Evolutionary conservation across 2,113 vertebrate genomes (phyloP).

Genomic region (Dipodomys spectabilis): DNA sequence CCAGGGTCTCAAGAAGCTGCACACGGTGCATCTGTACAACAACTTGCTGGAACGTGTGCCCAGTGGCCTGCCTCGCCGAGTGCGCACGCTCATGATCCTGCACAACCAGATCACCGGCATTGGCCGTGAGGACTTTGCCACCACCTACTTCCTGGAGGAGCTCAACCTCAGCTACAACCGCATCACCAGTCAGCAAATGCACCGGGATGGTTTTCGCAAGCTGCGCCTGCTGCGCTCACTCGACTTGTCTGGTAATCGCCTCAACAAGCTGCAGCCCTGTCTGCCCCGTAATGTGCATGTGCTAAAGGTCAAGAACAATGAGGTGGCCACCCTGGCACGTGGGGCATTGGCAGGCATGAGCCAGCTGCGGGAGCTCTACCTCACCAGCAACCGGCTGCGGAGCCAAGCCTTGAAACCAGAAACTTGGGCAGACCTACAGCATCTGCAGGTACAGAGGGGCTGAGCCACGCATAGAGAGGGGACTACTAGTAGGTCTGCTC

Average conservation of each 20-base stretch:
- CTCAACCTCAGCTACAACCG: conserved; percentile 99
- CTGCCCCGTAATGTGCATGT: conserved; percentile 94
- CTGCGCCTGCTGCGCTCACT: conserved; percentile 92
- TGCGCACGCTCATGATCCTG: conserved; percentile 97
- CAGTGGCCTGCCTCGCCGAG: conserved; percentile 93
- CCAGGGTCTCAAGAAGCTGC: conserved; percentile 95
- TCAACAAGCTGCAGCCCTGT: conserved; percentile 90
- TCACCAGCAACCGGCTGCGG: conserved; percentile 94
- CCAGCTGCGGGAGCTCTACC: conserved; percentile 92
- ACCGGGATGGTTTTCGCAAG: conserved; percentile 96
- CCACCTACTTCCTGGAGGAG: conserved; percentile 94
- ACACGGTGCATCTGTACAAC: conserved; percentile 98
- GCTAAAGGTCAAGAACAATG: conserved; percentile 94
- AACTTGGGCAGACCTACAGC: conserved; percentile 93
- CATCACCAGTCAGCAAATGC: conserved; percentile 91
- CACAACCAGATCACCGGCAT: conserved; percentile 96
- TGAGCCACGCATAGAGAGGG: fast-evolving
- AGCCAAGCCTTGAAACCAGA: conserved; percentile 93
- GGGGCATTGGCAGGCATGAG: conserved; percentile 92
- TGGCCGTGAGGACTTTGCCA: conserved; percentile 93
- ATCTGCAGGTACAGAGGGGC: conserved; percentile 89
- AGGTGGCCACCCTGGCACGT: conserved; percentile 90
- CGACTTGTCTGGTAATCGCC: conserved; percentile 94
- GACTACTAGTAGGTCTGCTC: not conserved
- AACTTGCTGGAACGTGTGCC: conserved; percentile 96